Conservation (phyloP, 2,113 vertebrate genomes). For the Ranitomeya imitator region DNA sequence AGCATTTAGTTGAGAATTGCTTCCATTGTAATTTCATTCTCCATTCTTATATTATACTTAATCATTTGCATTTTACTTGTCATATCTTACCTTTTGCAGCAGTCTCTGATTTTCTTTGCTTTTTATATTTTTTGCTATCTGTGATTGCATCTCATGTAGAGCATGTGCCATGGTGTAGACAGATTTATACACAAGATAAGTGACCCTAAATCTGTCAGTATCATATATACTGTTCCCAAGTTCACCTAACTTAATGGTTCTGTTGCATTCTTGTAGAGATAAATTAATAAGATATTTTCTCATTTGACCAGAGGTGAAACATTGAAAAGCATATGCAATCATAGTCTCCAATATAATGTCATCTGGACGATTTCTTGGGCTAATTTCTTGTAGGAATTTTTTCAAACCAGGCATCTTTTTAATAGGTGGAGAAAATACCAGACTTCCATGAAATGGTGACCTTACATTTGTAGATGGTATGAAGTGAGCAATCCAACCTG, state of each 20-base stretch:
- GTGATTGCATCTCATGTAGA: no score
- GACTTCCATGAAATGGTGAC: neutral
- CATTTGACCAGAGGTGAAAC: neutral
- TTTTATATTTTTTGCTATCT: no score
- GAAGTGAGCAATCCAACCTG: neutral
- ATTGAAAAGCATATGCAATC: neutral
- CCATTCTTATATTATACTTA: no score
- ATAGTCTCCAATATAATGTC: conserved; percentile 4
- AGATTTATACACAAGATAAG: conserved; percentile 33
- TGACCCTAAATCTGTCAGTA: neutral
- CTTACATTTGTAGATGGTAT: no score
- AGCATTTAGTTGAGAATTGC: no score
- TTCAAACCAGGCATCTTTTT: neutral
- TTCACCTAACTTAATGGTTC: neutral
- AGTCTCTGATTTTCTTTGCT: no score
- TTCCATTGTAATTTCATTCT: no score
- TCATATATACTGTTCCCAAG: neutral
- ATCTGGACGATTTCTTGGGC: neutral
- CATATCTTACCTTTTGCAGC: no score
- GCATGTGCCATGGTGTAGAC: conserved; percentile 3
- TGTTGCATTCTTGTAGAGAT: neutral
- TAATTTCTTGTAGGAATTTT: neutral
- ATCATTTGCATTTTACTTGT: neutral
- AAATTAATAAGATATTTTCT: neutral
- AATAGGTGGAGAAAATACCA: neutral